Evolutionary conservation across 2,113 vertebrate species (phyloP).

Genomic region (Edolisoma coerulescens): DNA sequence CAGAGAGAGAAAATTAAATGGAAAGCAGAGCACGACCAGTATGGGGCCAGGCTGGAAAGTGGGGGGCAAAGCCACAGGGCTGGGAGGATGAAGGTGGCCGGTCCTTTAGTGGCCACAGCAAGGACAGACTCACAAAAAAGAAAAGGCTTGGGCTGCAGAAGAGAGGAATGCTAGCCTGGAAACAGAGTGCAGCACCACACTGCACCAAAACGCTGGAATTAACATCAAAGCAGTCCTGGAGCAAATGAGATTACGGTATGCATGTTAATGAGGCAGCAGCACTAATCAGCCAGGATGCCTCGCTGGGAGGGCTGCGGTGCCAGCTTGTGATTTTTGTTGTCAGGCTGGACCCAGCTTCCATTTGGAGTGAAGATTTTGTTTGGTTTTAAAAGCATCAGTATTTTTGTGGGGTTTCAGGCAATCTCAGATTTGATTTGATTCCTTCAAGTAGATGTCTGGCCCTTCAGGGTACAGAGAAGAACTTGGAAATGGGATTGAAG

Average conservation of each 20-base stretch:
- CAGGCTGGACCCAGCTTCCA: constrained; percentile 25
- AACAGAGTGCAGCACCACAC: constrained; percentile 54
- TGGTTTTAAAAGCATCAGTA: constrained; percentile 17
- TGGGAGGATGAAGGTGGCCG: neutral
- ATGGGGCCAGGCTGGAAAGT: neutral
- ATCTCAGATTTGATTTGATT: constrained; percentile 23
- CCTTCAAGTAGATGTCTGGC: constrained; percentile 26
- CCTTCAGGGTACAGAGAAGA: constrained; percentile 39
- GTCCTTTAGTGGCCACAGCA: neutral
- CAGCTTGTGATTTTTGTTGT: constrained; percentile 37
- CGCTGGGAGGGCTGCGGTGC: constrained; percentile 20
- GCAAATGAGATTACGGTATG: constrained; percentile 65
- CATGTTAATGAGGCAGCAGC: constrained; percentile 65
- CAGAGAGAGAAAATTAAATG: neutral
- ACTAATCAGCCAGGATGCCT: constrained; percentile 49
- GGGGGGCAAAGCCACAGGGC: neutral
- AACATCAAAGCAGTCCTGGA: constrained; percentile 69
- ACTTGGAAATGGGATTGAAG: constrained; percentile 47
- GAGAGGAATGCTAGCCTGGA: neutral
- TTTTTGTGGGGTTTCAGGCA: constrained; percentile 37
- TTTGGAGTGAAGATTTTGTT: neutral
- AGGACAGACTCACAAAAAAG: neutral
- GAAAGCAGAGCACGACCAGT: neutral
- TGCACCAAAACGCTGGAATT: constrained; percentile 67
- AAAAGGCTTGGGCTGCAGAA: neutral